A percentile compares a stretch with the other conserved stretches of the same genome.
These are phyloP conservation scores for Vimba vimba DNA, from an alignment of 2,113 vertebrate species.

Conservation along the genomic window DNA sequence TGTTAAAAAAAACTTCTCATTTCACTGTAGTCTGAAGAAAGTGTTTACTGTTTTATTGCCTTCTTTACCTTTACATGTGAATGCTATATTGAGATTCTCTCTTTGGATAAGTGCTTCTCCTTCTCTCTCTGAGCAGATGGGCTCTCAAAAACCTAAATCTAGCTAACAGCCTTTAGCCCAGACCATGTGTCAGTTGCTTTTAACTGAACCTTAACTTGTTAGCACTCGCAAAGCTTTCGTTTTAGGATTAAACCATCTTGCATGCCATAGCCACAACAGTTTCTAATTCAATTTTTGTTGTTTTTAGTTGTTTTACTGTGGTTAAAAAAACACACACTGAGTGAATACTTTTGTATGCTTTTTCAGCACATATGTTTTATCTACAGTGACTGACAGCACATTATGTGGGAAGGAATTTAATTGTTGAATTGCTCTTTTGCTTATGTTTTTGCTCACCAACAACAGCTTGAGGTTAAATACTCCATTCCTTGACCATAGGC, in stretches of 20 bases:
- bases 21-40: neutral
- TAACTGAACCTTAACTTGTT: neutral
- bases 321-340: no score
- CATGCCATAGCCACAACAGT: neutral
- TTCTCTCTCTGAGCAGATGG: conserved; percentile 18
- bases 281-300: neutral
- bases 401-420: neutral
- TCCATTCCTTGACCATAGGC: no score
- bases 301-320: neutral
- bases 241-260: neutral
- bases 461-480: neutral
- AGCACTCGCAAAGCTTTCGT: neutral
- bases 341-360: no score
- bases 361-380: no score
- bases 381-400: neutral
- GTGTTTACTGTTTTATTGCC: neutral
- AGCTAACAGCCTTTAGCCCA: neutral
- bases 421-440: no score
- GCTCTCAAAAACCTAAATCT: neutral
- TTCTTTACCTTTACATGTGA: neutral
- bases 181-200: neutral
- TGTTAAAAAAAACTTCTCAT: neutral
- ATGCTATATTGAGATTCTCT: neutral
- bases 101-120: neutral
- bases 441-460: neutral